Evolutionary conservation across 2,888 invertebrate species (phyloP).

Genomic region (Chironomus tentans): DNA sequence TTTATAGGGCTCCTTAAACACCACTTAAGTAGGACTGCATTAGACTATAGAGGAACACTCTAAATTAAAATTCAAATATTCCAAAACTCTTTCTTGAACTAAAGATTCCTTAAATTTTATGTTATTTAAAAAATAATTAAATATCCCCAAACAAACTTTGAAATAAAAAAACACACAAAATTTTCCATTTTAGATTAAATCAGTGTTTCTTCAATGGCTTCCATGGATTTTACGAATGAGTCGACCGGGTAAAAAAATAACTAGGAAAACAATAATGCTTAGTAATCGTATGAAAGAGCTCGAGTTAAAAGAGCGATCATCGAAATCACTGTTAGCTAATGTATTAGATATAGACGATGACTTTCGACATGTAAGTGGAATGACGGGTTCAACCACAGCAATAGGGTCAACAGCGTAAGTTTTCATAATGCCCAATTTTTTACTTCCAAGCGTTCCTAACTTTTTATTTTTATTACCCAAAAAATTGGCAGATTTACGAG

Average conservation of each 20-base stretch:
- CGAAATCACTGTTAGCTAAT: constrained; percentile 87
- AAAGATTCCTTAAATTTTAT: not conserved
- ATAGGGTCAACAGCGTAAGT: constrained; percentile 56
- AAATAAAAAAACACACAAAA: too few relatives aligned
- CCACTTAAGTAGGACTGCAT: too few relatives aligned
- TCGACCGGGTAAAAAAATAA: constrained; percentile 90
- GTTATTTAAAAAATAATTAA: not conserved
- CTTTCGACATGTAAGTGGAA: constrained; percentile 67
- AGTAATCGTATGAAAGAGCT: constrained; percentile 85
- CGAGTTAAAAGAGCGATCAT: constrained; percentile 87
- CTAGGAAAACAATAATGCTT: constrained; percentile 81
- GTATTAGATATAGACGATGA: constrained; percentile 94
- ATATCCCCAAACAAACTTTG: not conserved
- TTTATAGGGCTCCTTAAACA: too few relatives aligned
- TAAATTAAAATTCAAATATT: too few relatives aligned
- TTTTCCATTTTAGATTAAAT: constrained; percentile 80
- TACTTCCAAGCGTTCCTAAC: too few relatives aligned
- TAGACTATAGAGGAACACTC: too few relatives aligned
- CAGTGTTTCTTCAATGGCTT: constrained; percentile 93
- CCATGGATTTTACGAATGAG: constrained; percentile 95
- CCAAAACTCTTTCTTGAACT: too few relatives aligned
- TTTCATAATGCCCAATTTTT: too few relatives aligned
- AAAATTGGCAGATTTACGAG: constrained; percentile 52
- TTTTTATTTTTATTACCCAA: too few relatives aligned
- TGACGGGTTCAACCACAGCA: constrained; percentile 47